A percentile compares a stretch with the other conserved stretches of the same genome.
These are phyloP conservation scores for Steatocranus sp. DNA, from an alignment of 2,797 vertebrate species.

Conservation along the genomic window DNA sequence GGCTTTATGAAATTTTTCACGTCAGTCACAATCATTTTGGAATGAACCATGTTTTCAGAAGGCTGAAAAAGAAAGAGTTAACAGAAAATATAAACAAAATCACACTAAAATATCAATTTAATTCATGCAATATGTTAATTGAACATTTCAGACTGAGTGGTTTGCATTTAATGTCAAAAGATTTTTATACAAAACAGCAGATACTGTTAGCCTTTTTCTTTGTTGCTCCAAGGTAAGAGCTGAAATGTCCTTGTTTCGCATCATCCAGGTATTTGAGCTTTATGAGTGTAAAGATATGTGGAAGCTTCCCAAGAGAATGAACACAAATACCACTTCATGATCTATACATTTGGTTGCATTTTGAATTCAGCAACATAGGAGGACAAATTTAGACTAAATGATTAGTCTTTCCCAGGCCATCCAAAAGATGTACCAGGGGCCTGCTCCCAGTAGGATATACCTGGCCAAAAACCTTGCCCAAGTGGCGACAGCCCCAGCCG, in stretches of 20 bases:
- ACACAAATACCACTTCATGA: neutral
- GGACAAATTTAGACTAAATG: neutral
- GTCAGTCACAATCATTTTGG: neutral
- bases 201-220: neutral
- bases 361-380: neutral
- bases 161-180: neutral
- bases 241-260: neutral
- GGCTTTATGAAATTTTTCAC: neutral
- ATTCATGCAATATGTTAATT: neutral
- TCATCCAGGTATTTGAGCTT: neutral
- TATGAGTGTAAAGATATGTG: neutral
- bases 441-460: neutral
- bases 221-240: neutral
- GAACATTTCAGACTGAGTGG: neutral
- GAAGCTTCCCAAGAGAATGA: neutral
- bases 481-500: neutral
- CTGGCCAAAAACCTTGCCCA: neutral
- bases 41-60: slow-evolving; percentile 10
- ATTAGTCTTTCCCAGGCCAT: neutral
- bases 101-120: neutral
- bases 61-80: slow-evolving; percentile 47
- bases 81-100: neutral
- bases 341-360: neutral
- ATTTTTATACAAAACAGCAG: neutral
- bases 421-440: neutral